phyloP scores from a whole-genome alignment of 2,888 invertebrate genomes.

The Seira ritae region DNA sequence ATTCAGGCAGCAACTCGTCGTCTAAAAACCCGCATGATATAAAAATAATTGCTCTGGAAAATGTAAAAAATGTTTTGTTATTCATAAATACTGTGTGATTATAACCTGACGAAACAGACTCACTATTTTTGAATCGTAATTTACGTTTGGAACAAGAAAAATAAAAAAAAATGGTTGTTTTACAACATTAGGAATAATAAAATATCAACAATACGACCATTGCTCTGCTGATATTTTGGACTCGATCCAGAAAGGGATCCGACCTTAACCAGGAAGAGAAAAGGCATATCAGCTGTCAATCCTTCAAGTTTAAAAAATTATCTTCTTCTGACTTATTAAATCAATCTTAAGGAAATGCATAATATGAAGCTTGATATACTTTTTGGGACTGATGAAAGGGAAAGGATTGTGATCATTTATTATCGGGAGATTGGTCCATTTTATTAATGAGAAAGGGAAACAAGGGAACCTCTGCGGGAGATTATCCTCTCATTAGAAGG shows the following conservation, averaged over 20 bases:
- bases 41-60: constrained; percentile 28
- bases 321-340: neutral
- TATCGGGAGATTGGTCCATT: constrained; percentile 16
- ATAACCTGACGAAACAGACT: neutral
- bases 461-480: constrained; percentile 57
- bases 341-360: constrained; percentile 30
- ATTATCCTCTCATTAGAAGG: constrained; percentile 53
- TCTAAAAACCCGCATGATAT: constrained; percentile 16
- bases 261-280: neutral
- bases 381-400: constrained; percentile 50
- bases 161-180: constrained; percentile 29
- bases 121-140: constrained; percentile 1
- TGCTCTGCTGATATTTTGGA: neutral
- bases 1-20: too few species aligned
- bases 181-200: constrained; percentile 28
- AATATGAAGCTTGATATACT: constrained; percentile 30
- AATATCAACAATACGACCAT: constrained; percentile 45
- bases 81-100: constrained; percentile 6
- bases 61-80: constrained; percentile 28
- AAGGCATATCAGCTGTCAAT: constrained; percentile 59
- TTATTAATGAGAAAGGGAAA: constrained; percentile 54
- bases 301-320: constrained; percentile 42
- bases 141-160: constrained; percentile 1
- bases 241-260: neutral
- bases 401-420: constrained; percentile 38